Evolutionary conservation across 2,113 vertebrate species (phyloP), one percentile per base, ranked within the genome.

Genomic region (Notarius lentiginosus): DNA sequence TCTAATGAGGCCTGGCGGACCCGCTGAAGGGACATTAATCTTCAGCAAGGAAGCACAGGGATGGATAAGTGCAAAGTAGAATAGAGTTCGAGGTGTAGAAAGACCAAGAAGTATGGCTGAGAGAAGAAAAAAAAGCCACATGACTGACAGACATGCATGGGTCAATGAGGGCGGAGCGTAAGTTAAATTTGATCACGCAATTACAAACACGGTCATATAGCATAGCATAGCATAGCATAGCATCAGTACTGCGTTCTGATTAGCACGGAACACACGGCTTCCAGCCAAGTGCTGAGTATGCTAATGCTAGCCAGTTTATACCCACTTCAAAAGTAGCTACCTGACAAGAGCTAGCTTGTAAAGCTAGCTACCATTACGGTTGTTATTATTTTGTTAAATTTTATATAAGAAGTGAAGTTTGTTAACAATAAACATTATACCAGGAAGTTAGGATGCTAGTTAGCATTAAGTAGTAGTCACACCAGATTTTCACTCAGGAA

Each of bases 1-100:
- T 85, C n/a, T 58, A 85, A 27, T 56, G 66, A 87, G 49, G 81
- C 63, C 6, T 72, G 58, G 61, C 12, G 41, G 82, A 55, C 11
- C 0, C 0, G n/a, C 60, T 55, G 76, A 84, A 53, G 60, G 2
- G 1, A 65, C 82, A 76, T 89, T 81, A 49, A 75, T 73, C 63
- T 89, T 84, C 56, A 27, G 51, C 2, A 65, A 12, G 51, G 47
- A n/a, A 30, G 53, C 55, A 10, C 18, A 10, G 22, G n/a, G 56
- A 73, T 56, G 73, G 18, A 79, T 56, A 72, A 22, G 41, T 10
- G 17, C 27, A 73, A 60, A 55, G 27, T 18, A 60, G 30, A n/a
- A n/a, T 49, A 51, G 56, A 18, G 55, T 7, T 18, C 24, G 12
- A n/a, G 20, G 53, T 34, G 30, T 20, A n/a, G 22, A 63, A 84